These are phyloP conservation scores for Mustela nigripes DNA, from an alignment of 2,113 vertebrate species.

Conservation along the genomic window DNA sequence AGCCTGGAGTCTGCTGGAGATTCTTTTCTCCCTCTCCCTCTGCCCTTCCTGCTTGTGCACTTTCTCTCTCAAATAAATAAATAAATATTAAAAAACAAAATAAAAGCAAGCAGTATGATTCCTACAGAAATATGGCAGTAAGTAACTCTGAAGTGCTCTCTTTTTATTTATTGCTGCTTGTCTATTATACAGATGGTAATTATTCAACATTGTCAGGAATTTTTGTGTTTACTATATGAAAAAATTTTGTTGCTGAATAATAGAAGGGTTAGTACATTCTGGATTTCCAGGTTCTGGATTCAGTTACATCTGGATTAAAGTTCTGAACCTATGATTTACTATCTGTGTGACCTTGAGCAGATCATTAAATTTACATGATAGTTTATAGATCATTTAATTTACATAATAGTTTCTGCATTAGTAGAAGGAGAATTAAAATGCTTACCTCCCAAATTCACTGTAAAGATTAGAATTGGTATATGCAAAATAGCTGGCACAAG, in stretches of 20 bases:
- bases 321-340: neutral
- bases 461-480: constrained; percentile 18
- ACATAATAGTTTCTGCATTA: neutral
- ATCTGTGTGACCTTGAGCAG: neutral
- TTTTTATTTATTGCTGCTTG: neutral
- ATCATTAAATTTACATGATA: neutral
- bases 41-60: neutral
- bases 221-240: neutral
- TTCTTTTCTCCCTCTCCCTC: neutral
- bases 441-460: neutral
- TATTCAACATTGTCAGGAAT: neutral
- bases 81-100: neutral
- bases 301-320: neutral
- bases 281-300: neutral
- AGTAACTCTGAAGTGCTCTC: neutral
- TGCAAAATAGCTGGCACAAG: neutral
- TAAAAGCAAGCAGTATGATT: neutral
- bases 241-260: neutral
- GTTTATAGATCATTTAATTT: neutral
- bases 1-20: neutral
- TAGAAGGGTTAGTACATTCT: neutral
- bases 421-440: neutral
- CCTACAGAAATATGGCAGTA: neutral
- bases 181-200: neutral
- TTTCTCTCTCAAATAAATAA: neutral